Conservation (phyloP, 2,888 invertebrate genomes). For the Drosophila eohydei region DNA sequence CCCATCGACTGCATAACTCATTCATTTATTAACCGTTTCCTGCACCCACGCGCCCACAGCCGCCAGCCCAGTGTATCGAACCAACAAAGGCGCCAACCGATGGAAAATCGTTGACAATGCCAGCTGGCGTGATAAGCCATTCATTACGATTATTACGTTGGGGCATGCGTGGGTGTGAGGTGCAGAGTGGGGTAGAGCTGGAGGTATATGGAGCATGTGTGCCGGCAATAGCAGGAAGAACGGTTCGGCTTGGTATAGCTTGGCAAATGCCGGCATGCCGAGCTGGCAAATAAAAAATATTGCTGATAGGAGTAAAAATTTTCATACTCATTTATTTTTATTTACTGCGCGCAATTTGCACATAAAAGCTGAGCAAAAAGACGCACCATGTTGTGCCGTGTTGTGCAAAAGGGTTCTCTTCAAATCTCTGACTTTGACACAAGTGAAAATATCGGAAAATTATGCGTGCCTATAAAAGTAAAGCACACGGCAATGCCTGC, state of each 20-base stretch:
- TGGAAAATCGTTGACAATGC: conserved; percentile 77
- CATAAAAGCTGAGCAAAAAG: conserved; percentile 66
- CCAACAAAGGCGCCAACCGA: conserved; percentile 72
- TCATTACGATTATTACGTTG: conserved; percentile 79
- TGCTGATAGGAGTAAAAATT: conserved; percentile 80
- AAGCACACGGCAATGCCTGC: conserved; percentile 51
- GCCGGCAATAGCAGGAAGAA: conserved; percentile 37
- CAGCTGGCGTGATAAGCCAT: conserved; percentile 81
- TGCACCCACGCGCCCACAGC: conserved; percentile 30
- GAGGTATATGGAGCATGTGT: conserved; percentile 17
- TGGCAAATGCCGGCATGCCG: conserved; percentile 25
- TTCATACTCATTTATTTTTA: conserved; percentile 81
- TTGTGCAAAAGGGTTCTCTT: conserved; percentile 60
- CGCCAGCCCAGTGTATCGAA: conserved; percentile 56
- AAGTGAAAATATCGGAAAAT: conserved; percentile 74
- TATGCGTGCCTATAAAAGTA: conserved; percentile 72
- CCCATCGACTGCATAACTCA: conserved; percentile 66
- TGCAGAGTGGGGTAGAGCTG: conserved; percentile 9
- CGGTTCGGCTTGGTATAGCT: conserved; percentile 20
- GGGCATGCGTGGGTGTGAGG: conserved; percentile 28
- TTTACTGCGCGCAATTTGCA: conserved; percentile 79
- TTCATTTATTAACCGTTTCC: conserved; percentile 78
- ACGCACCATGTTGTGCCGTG: conserved; percentile 44
- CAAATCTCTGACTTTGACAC: conserved; percentile 69
- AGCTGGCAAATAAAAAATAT: conserved; percentile 72